These are phyloP conservation scores for Prunella strophiata DNA, from an alignment of 2,797 vertebrate genomes.

Conservation along the genomic window DNA sequence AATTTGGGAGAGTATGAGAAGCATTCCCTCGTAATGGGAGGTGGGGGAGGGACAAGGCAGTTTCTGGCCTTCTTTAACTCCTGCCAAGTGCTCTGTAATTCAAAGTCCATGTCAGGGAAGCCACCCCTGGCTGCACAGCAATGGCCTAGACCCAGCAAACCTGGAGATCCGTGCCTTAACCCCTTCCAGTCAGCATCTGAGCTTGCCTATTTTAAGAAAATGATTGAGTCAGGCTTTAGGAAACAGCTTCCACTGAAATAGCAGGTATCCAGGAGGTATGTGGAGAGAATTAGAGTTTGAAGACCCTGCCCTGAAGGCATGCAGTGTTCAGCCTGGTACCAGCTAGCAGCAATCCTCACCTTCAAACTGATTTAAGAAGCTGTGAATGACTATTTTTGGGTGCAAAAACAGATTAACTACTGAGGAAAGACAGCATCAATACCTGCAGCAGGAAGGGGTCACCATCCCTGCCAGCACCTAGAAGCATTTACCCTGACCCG, in stretches of 20 bases:
- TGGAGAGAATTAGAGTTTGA: neutral
- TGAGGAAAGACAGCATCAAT: neutral
- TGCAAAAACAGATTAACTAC: neutral
- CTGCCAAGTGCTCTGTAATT: conserved; percentile 17
- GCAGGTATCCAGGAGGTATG: neutral
- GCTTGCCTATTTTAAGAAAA: neutral
- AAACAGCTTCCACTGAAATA: neutral
- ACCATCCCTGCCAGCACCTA: neutral
- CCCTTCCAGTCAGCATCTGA: neutral
- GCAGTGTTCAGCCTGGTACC: neutral
- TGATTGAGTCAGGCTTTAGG: neutral
- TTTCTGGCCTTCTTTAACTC: conserved; percentile 30
- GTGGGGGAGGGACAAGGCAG: neutral
- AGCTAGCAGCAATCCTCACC: neutral
- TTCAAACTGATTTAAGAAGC: neutral
- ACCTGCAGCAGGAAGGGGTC: neutral
- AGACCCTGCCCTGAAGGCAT: neutral
- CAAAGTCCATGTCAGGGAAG: neutral
- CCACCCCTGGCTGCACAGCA: neutral
- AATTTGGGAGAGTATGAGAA: conserved; percentile 59
- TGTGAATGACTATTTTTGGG: neutral
- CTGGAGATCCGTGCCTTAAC: neutral
- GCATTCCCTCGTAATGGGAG: neutral
- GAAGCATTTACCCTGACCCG: neutral
- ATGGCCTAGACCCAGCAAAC: conserved; percentile 14